phyloP scores from a whole-genome alignment of 2,797 vertebrate genomes.

The Cygnus olor region DNA sequence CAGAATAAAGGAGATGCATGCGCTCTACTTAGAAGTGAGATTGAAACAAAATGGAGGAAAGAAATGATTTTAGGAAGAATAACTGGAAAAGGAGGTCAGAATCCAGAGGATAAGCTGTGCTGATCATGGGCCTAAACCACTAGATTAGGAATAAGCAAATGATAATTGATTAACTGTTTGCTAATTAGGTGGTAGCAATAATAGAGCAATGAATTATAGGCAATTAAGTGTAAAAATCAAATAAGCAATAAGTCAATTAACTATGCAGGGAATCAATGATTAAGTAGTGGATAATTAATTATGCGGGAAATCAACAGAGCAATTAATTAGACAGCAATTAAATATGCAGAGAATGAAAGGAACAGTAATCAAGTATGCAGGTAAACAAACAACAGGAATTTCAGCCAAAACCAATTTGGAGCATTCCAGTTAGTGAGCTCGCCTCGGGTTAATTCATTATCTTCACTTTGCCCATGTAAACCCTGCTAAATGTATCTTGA shows the following conservation, averaged over 20 bases:
- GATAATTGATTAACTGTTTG: slow-evolving; percentile 45
- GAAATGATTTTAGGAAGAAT: not conserved
- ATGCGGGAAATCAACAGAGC: slow-evolving; percentile 55
- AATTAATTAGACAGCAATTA: slow-evolving; percentile 70
- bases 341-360: slow-evolving; percentile 57
- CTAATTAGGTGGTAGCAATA: slow-evolving; percentile 49
- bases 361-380: slow-evolving; percentile 60
- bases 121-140: not conserved
- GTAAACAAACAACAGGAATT: slow-evolving; percentile 45
- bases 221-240: slow-evolving; percentile 67
- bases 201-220: slow-evolving; percentile 54
- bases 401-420: slow-evolving; percentile 28
- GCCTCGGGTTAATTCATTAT: not conserved
- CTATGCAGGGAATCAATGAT: slow-evolving; percentile 54
- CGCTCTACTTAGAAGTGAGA: not conserved
- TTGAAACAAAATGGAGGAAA: not conserved
- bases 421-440: not conserved
- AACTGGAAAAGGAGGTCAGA: not conserved
- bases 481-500: not conserved
- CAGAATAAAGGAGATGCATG: not conserved
- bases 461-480: not conserved
- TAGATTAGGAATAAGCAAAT: slow-evolving; percentile 4
- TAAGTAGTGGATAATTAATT: slow-evolving; percentile 70
- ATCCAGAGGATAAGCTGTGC: not conserved
- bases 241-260: slow-evolving; percentile 56